A percentile compares a stretch with the other conserved stretches of the same genome.
Evolutionary conservation across 2,888 invertebrate species (phyloP).

Genomic region (Nemapogon koenigi): DNA sequence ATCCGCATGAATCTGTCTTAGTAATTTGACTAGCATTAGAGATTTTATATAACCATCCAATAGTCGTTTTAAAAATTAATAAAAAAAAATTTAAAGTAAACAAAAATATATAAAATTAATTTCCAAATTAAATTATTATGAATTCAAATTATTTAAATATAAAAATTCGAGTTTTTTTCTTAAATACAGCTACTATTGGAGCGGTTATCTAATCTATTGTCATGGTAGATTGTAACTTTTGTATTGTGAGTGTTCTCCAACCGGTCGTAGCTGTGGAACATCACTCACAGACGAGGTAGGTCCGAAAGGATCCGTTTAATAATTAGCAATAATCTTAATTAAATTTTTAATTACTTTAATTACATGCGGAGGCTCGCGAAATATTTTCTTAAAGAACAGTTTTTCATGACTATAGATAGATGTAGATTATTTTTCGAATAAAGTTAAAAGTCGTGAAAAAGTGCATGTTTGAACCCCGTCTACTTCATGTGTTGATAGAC

Average conservation of each 20-base stretch:
- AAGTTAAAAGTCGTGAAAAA: conserved; percentile 33
- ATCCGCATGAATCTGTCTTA: too few species aligned
- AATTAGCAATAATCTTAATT: conserved; percentile 17
- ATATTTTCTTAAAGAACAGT: conserved; percentile 50
- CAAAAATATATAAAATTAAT: too few species aligned
- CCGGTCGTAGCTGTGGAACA: conserved; percentile 51
- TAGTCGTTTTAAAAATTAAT: too few species aligned
- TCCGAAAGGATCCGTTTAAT: conserved; percentile 27
- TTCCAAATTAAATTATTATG: too few species aligned
- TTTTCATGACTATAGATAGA: conserved; percentile 62
- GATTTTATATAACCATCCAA: too few species aligned
- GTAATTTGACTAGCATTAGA: too few species aligned
- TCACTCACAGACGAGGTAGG: conserved; percentile 58
- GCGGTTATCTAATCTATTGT: conserved; percentile 40
- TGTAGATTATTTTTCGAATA: conserved; percentile 33
- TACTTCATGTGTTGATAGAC: conserved; percentile 66
- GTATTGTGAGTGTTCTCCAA: conserved; percentile 52
- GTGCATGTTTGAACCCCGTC: conserved; percentile 48
- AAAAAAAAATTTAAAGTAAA: too few species aligned
- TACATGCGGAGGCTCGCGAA: conserved; percentile 48
- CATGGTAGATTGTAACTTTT: conserved; percentile 65
- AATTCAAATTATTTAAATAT: too few species aligned
- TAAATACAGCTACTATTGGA: conserved; percentile 41
- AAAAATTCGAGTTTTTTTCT: too few species aligned
- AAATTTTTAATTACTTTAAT: conserved; percentile 25